Evolutionary conservation across 2,888 invertebrate genomes (phyloP).

Genomic region (Thyatira batis): DNA sequence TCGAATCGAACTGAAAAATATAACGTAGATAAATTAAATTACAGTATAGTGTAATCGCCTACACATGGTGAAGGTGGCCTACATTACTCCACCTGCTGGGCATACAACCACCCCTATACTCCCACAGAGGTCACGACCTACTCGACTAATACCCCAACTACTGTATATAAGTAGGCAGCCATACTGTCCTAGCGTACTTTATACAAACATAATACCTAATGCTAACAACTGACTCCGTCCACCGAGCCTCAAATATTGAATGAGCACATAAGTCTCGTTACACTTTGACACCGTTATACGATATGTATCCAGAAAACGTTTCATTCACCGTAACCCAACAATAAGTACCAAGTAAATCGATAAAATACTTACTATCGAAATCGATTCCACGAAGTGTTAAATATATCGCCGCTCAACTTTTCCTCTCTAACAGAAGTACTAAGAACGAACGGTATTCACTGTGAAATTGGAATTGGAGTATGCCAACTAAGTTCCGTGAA

Average conservation of each 20-base stretch:
- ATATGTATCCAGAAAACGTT: background rate
- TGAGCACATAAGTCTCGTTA: background rate
- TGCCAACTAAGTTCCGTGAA: conserved; percentile 49
- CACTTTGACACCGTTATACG: background rate
- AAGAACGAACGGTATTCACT: conserved; percentile 56
- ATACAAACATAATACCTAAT: background rate
- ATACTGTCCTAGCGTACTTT: background rate
- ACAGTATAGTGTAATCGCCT: no score
- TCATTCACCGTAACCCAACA: background rate
- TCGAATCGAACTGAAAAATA: background rate
- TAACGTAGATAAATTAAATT: no score
- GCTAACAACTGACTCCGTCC: background rate
- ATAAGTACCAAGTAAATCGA: conserved; percentile 9
- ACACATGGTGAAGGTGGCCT: no score
- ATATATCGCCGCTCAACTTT: conserved; percentile 30
- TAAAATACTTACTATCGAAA: conserved; percentile 36
- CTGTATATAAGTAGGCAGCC: background rate
- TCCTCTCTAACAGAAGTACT: conserved; percentile 54
- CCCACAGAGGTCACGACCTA: background rate
- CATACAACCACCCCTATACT: background rate
- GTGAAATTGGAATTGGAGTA: conserved; percentile 61
- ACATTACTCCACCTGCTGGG: background rate
- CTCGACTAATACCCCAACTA: no score
- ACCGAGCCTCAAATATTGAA: background rate
- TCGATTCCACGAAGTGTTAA: conserved; percentile 51